phyloP scores from a whole-genome alignment of 1,140 invertebrate species.

The Sinonovacula constricta region DNA sequence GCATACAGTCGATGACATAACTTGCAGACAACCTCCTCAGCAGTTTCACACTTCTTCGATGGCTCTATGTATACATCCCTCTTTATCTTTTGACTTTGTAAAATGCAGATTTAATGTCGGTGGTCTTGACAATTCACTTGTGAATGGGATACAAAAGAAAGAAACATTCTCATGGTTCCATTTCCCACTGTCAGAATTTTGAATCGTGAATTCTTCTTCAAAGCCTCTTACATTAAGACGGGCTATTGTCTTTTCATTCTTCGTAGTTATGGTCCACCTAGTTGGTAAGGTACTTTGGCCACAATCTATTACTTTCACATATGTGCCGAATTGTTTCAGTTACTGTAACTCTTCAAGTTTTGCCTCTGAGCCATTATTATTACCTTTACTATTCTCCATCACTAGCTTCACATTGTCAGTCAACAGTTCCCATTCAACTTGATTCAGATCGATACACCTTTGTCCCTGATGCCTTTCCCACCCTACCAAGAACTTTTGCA shows the following conservation, averaged over 20 bases:
- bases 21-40: too few species aligned
- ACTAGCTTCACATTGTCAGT: too few species aligned
- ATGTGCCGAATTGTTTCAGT: too few species aligned
- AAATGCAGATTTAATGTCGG: too few species aligned
- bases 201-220: slow-evolving; percentile 47
- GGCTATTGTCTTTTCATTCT: slow-evolving; percentile 45
- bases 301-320: too few species aligned
- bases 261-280: slow-evolving; percentile 41
- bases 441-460: slow-evolving; percentile 42
- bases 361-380: slow-evolving; percentile 24
- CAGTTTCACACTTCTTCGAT: slow-evolving; percentile 41
- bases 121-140: slow-evolving; percentile 49
- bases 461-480: slow-evolving; percentile 34
- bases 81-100: slow-evolving; percentile 42
- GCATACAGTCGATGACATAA: slow-evolving; percentile 30
- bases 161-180: too few species aligned
- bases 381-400: slow-evolving; percentile 15
- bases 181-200: slow-evolving; percentile 46
- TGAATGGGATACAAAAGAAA: slow-evolving; percentile 33
- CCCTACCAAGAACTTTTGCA: slow-evolving; percentile 25
- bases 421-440: too few species aligned
- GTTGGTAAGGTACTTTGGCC: slow-evolving; percentile 41
- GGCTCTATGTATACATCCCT: slow-evolving; percentile 50
- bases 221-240: slow-evolving; percentile 53
- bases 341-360: slow-evolving; percentile 34